These are phyloP conservation scores for Takifugu ocellatus DNA, from an alignment of 2,797 vertebrate species.

Conservation along the genomic window DNA sequence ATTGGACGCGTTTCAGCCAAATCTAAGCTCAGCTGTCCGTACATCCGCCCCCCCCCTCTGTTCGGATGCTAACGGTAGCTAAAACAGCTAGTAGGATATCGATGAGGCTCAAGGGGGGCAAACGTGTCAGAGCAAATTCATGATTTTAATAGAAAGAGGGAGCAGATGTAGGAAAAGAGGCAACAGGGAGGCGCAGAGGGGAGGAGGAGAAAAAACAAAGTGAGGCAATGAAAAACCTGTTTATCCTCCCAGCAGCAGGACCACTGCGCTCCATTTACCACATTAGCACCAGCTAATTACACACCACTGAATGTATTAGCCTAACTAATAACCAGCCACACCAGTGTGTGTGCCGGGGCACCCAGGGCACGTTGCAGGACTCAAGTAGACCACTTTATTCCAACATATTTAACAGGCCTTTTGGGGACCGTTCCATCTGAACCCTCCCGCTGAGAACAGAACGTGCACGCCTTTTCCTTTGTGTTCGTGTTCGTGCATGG, in stretches of 20 bases:
- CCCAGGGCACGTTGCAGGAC: constrained; percentile 29
- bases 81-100: too few species aligned
- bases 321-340: constrained; percentile 54
- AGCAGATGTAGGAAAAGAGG: neutral
- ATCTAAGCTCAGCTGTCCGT: too few species aligned
- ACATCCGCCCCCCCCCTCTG: too few species aligned
- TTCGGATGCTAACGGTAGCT: too few species aligned
- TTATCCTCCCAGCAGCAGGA: constrained; percentile 38
- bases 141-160: too few species aligned
- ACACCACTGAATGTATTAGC: constrained; percentile 62
- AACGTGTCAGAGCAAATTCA: too few species aligned
- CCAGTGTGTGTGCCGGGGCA: constrained; percentile 11
- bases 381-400: constrained; percentile 60
- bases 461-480: constrained; percentile 32
- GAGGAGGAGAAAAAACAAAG: constrained; percentile 15
- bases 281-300: constrained; percentile 64
- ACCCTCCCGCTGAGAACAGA: constrained; percentile 26
- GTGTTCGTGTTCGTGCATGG: constrained; percentile 7
- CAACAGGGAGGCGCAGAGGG: neutral
- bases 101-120: too few species aligned
- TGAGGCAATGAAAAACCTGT: constrained; percentile 18
- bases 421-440: constrained; percentile 57
- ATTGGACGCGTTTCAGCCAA: neutral
- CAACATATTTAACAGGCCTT: constrained; percentile 59
- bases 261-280: constrained; percentile 55